A percentile compares a stretch with the other conserved stretches of the same genome.
These are phyloP conservation scores for Grammomys dolichurus DNA, from an alignment of 2,113 vertebrate genomes.

Conservation along the genomic window DNA sequence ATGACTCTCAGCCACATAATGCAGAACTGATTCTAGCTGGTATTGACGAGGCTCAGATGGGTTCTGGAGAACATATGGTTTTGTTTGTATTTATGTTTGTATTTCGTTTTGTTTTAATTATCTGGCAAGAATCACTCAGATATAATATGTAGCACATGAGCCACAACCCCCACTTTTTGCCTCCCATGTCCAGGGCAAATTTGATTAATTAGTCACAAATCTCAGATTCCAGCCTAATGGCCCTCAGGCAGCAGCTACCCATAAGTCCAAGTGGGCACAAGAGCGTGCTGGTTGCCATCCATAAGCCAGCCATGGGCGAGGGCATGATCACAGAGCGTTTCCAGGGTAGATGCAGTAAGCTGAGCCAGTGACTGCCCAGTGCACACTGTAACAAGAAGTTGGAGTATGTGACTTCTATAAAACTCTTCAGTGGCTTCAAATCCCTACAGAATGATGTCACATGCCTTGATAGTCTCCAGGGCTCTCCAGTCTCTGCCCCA, in stretches of 20 bases:
- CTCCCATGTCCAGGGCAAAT: not conserved
- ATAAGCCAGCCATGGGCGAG: not conserved
- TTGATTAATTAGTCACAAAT: constrained; percentile 27
- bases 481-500: not conserved
- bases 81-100: constrained; percentile 65
- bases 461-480: not conserved
- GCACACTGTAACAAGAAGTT: not conserved
- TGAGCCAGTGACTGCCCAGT: not conserved
- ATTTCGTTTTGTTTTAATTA: constrained; percentile 51
- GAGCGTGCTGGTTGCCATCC: not conserved
- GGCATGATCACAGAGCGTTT: not conserved
- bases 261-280: not conserved
- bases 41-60: not conserved
- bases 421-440: not conserved
- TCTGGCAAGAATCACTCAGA: constrained; percentile 53
- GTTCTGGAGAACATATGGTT: constrained; percentile 65
- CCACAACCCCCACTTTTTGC: not conserved
- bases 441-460: not conserved
- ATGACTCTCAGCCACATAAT: not conserved
- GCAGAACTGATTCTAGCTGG: constrained; percentile 24
- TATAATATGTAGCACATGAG: constrained; percentile 59
- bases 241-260: not conserved
- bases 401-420: not conserved
- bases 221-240: not conserved
- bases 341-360: not conserved